Conservation (phyloP, 2,113 vertebrate species). For the Turnix velox region DNA sequence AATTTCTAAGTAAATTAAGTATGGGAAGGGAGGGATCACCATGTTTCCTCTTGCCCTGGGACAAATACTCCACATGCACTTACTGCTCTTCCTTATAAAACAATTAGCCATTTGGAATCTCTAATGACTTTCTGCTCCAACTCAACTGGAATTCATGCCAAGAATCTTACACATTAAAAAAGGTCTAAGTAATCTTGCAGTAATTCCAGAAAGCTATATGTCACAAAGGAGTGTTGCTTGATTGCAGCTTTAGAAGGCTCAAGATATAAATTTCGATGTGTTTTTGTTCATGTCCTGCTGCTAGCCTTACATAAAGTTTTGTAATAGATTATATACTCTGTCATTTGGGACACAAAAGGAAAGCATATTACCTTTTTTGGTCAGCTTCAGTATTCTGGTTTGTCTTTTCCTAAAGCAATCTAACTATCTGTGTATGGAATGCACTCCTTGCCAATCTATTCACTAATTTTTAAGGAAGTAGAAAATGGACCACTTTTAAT, state of each 20-base stretch:
- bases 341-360: not conserved
- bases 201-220: not conserved
- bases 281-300: not conserved
- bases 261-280: not conserved
- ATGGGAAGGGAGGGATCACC: not conserved
- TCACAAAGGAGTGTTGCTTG: not conserved
- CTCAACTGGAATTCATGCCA: not conserved
- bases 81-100: constrained; percentile 17
- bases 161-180: not conserved
- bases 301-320: not conserved
- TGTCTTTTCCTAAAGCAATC: not conserved
- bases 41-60: not conserved
- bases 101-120: not conserved
- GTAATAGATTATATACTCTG: not conserved
- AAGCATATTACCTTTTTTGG: not conserved
- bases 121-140: not conserved
- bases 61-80: not conserved
- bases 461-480: not conserved
- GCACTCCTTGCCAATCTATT: not conserved
- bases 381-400: not conserved
- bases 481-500: not conserved
- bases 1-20: not conserved
- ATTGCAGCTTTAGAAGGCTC: not conserved
- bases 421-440: not conserved
- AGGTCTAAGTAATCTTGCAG: not conserved